Evolutionary conservation across 2,888 invertebrate genomes (phyloP).

Genomic region (Tetrapedia diversipes): DNA sequence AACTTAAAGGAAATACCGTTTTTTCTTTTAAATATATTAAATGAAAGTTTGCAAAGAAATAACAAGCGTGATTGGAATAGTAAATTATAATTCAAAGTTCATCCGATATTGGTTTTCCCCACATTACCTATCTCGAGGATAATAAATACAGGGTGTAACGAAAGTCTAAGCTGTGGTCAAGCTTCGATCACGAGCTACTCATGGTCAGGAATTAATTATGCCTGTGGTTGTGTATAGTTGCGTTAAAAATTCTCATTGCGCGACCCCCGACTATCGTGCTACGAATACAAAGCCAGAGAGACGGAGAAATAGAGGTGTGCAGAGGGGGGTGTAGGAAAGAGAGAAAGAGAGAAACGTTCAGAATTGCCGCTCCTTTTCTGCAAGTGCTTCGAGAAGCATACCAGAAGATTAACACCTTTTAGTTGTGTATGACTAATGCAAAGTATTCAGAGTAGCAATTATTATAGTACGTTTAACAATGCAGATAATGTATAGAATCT

Average conservation of each 20-base stretch:
- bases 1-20: too few relatives aligned
- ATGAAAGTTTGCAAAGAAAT: not conserved
- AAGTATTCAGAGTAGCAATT: slow-evolving; percentile 5
- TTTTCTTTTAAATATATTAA: not conserved
- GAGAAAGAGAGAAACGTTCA: slow-evolving; percentile 21
- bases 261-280: slow-evolving; percentile 54
- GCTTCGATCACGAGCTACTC: slow-evolving; percentile 53
- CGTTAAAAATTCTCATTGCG: slow-evolving; percentile 66
- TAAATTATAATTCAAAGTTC: slow-evolving; percentile 28
- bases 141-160: slow-evolving; percentile 37
- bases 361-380: slow-evolving; percentile 30
- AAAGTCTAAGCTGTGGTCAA: slow-evolving; percentile 36
- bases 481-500: not conserved
- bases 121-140: slow-evolving; percentile 1
- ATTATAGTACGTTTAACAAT: not conserved
- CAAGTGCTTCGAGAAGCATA: slow-evolving; percentile 24
- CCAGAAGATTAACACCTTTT: slow-evolving; percentile 30
- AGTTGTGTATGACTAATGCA: not conserved
- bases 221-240: slow-evolving; percentile 37
- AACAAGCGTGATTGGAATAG: not conserved
- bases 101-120: slow-evolving; percentile 25
- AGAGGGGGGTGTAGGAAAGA: too few relatives aligned
- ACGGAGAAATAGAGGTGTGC: slow-evolving; percentile 6
- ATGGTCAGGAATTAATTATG: slow-evolving; percentile 59
- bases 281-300: slow-evolving; percentile 54